Evolutionary conservation across 1,140 invertebrate species (phyloP), one percentile per base, ranked within the genome.

Genomic region (Holotrichia oblita): DNA sequence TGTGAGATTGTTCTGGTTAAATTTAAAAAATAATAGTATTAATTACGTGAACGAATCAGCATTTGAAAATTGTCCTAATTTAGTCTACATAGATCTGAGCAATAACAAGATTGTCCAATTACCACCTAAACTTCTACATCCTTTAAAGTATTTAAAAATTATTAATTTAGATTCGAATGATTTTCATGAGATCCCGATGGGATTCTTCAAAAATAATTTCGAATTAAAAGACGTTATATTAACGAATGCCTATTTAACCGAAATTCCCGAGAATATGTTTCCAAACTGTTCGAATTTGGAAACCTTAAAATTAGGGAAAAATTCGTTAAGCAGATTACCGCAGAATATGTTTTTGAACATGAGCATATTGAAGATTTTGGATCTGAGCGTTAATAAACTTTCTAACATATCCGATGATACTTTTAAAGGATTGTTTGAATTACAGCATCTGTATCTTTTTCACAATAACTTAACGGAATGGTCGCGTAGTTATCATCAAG

Each of bases 1-100:
- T 4, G 6, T 34, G 14, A 0, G 2, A 0, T 74, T 74, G n/a
- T 7, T 41, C 12, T 10, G 4, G 0, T 78, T 81, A 40, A 41
- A 78, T 78, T 22, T 81, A 22, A 69, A 73, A n/a, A 44, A 59
- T 2, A 81, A 79, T 61, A 22, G 48, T 17, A 77, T 81, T n/a
- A 73, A 40, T 12, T 20, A 42, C 10, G 14, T 80, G 9, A 69
- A 75, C 41, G 72, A 64, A 24, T 42, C 42, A 0, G 24, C 48
- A 12, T 80, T 80, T 77, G 48, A 77, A 22, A 27, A 69, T 44
- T 48, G 59, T 0, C 12, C 22, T 0, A 44, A 61, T 64, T 55
- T 80, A 22, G 41, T 14, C 22, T 61, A 17, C 14, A 41, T 80
- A 27, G 80, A 79, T n/a, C 74, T 80, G 24, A 73, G 61, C 76